A percentile compares a stretch with the other conserved stretches of the same genome.
Evolutionary conservation across 2,888 invertebrate species (phyloP).

Genomic region (Macaria notata): DNA sequence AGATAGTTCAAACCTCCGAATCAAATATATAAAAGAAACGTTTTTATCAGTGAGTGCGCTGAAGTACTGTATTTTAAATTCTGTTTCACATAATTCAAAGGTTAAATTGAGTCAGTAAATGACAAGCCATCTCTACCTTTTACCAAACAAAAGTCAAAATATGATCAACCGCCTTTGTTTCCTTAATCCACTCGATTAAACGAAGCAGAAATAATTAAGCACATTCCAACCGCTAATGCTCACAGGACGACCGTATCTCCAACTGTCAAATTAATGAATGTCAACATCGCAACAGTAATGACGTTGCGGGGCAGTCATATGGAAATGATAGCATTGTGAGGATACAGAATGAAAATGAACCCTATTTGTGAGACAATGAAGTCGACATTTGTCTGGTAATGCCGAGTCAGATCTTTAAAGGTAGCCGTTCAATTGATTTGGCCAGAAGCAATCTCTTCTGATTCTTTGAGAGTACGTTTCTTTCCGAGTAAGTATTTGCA

Average conservation of each 20-base stretch:
- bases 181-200: constrained; percentile 42
- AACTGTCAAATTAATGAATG: constrained; percentile 70
- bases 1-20: too few relatives aligned
- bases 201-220: constrained; percentile 64
- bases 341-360: constrained; percentile 32
- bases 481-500: constrained; percentile 56
- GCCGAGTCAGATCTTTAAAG: constrained; percentile 34
- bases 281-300: constrained; percentile 61
- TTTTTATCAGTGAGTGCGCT: too few relatives aligned
- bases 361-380: constrained; percentile 21
- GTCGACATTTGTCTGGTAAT: constrained; percentile 12
- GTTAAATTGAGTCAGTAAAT: too few relatives aligned
- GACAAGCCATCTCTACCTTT: too few relatives aligned
- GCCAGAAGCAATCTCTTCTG: constrained; percentile 60
- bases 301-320: constrained; percentile 54
- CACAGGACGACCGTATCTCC: constrained; percentile 58
- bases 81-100: too few relatives aligned
- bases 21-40: too few relatives aligned
- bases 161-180: constrained; percentile 10
- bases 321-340: constrained; percentile 64
- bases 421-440: constrained; percentile 58
- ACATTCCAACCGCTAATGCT: constrained; percentile 50
- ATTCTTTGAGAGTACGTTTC: constrained; percentile 61
- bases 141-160: neutral
- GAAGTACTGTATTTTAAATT: too few relatives aligned